These are phyloP conservation scores for Cheilosia pagana DNA, from an alignment of 2,888 invertebrate genomes.

Conservation along the genomic window DNA sequence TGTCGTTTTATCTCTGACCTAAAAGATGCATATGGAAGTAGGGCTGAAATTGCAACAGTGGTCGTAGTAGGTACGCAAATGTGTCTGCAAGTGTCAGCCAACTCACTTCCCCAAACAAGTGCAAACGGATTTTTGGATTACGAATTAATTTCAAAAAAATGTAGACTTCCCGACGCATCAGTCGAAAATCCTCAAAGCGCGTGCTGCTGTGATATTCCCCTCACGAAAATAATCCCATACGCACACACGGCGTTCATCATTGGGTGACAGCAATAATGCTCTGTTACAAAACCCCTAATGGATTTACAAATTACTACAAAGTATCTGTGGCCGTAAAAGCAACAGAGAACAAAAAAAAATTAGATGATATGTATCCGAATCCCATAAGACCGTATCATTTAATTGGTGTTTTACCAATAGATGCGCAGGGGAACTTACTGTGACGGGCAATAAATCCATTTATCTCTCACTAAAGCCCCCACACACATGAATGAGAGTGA, in stretches of 20 bases:
- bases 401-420: conserved; percentile 54
- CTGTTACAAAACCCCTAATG: conserved; percentile 57
- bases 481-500: neutral
- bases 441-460: conserved; percentile 71
- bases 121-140: neutral
- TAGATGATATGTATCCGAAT: conserved; percentile 39
- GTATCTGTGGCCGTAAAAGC: conserved; percentile 55
- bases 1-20: too few species aligned
- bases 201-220: neutral
- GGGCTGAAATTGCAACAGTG: too few species aligned
- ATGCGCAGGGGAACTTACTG: conserved; percentile 45
- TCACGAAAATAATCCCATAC: neutral
- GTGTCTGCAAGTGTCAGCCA: too few species aligned
- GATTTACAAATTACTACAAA: conserved; percentile 72
- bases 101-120: neutral
- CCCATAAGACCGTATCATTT: conserved; percentile 65
- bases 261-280: conserved; percentile 52
- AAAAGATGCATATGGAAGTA: too few species aligned
- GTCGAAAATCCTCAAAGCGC: neutral
- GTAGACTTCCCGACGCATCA: neutral
- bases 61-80: too few species aligned
- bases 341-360: neutral
- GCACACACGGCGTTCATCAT: conserved; percentile 50
- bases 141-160: conserved; percentile 1
- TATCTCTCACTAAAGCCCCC: conserved; percentile 44